These are phyloP conservation scores for Stictonetta naevosa DNA, from an alignment of 2,113 vertebrate species.

Conservation along the genomic window DNA sequence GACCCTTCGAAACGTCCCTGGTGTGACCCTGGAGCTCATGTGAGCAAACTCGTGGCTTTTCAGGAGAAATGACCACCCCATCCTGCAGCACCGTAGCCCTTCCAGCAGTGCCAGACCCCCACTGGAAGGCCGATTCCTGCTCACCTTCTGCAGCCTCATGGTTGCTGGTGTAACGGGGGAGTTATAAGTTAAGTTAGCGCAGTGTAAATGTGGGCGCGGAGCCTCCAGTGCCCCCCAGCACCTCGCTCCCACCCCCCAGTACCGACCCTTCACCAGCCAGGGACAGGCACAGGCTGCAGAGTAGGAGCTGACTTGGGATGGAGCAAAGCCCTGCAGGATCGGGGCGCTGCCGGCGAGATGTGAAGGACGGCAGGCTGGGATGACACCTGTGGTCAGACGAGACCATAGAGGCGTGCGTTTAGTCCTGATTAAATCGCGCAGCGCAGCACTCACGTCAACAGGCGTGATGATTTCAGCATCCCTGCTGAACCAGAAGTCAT, in stretches of 20 bases:
- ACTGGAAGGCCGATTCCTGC: not conserved
- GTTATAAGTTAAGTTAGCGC: not conserved
- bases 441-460: not conserved
- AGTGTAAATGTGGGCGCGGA: not conserved
- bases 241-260: not conserved
- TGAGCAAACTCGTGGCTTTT: not conserved
- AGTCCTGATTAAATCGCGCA: not conserved
- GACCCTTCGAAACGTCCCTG: not conserved
- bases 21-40: not conserved
- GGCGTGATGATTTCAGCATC: not conserved
- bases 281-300: not conserved
- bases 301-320: accelerated
- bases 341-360: not conserved
- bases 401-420: not conserved
- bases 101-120: not conserved
- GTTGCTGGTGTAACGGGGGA: not conserved
- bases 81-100: not conserved
- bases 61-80: not conserved
- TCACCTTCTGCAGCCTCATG: not conserved
- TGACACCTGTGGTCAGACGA: accelerated
- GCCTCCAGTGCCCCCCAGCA: not conserved
- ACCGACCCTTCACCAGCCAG: not conserved
- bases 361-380: not conserved
- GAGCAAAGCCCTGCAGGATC: not conserved
- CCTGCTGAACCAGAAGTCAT: not conserved